Base-by-base conservation (phyloP, 1,140 invertebrate genomes). In the Hyles euphorbiae region DNA sequence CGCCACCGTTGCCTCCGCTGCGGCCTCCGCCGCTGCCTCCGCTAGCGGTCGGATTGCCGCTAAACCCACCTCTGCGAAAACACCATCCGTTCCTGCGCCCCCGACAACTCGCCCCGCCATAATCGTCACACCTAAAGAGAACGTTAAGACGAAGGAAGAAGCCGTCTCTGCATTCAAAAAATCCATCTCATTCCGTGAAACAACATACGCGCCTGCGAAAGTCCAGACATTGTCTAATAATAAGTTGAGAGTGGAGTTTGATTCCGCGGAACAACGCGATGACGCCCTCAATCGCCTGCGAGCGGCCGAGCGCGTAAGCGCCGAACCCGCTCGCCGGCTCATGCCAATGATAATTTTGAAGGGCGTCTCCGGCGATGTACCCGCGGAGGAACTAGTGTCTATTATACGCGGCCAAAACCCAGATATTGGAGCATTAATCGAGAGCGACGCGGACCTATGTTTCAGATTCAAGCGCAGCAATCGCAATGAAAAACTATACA, bases 231-330 rank as follows among this genome's bases (percentile, higher is more conserved):
- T 64, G 0, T 60, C 58, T 0, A 64, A 64, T 34, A 68, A 64
- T 6, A 58, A 58, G 10, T 11, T 68, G 2, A 34, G 55, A 2
- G 54, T 67, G 3, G 57, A 63, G 5, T 67, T 67, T 43, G 61
- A 67, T 11, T 63, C 7, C 32, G 9, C 6, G 3, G 32, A 50
- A 68, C 10, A 49, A 60, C 10, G 55, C 61, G 0, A 48, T 64
- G 3, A 56, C 5, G 4, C 22, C 22, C 22, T 22, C 22, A 22
- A 22, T 22, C 12, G 50, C 3, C 3, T 52, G 6, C 11, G 10
- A 5, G 22, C 8, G 22, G 3, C 12, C 5, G 7, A 34, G 8
- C 2, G n/a, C 22, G 50, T 32, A 6, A 32, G 33, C 22, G 22
- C 22, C 22, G 22, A 22, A 22, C 22, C 22, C 22, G 48, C 48